These are phyloP conservation scores for Nipponia nippon DNA, from an alignment of 2,113 vertebrate species.

Conservation along the genomic window DNA sequence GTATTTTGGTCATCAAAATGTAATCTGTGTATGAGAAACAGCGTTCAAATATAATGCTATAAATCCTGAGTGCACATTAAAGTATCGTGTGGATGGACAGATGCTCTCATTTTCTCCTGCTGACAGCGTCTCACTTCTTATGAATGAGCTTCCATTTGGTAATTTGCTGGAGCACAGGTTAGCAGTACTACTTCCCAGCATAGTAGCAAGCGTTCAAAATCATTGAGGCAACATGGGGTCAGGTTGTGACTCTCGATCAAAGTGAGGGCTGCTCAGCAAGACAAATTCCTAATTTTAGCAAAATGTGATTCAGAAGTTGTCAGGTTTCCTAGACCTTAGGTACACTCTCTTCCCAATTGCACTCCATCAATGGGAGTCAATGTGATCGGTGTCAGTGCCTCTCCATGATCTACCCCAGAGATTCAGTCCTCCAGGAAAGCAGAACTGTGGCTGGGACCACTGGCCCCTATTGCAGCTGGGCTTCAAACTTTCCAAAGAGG, in stretches of 20 bases:
- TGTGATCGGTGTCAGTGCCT: background rate
- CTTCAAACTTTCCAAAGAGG: background rate
- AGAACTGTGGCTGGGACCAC: background rate
- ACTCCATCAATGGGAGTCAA: background rate
- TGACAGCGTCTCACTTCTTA: background rate
- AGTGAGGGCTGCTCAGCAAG: background rate
- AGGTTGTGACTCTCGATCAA: background rate
- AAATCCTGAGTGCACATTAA: background rate
- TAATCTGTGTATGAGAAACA: slow-evolving; percentile 16
- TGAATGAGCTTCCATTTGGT: background rate
- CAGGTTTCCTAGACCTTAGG: background rate
- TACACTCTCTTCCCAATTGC: background rate
- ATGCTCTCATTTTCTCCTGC: background rate
- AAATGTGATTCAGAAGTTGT: background rate
- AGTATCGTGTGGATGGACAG: background rate
- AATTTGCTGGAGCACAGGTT: background rate
- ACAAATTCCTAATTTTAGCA: background rate
- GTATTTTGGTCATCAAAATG: background rate
- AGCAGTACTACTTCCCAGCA: background rate
- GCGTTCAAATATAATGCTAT: background rate
- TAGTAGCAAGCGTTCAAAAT: background rate
- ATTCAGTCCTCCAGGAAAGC: background rate
- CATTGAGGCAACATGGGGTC: background rate
- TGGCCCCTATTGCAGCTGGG: background rate
- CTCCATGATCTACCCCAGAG: background rate